phyloP scores from a whole-genome alignment of 2,113 vertebrate genomes.

The Spilogale gracilis region DNA sequence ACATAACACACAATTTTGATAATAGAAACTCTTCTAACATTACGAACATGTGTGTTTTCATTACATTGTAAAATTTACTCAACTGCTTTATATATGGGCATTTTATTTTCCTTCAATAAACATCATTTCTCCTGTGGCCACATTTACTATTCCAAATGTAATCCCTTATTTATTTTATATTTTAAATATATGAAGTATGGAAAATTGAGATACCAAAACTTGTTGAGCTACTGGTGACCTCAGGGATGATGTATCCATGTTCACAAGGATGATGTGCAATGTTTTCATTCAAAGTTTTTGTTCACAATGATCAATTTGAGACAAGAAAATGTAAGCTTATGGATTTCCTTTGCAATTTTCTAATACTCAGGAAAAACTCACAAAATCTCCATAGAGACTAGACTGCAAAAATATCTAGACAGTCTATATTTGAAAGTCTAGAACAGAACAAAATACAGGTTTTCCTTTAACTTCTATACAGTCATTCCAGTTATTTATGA shows the following conservation, averaged over 20 bases:
- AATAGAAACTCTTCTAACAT: background rate
- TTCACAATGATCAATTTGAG: background rate
- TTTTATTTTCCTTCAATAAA: background rate
- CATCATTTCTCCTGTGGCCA: background rate
- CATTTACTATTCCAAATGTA: background rate
- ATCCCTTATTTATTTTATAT: background rate
- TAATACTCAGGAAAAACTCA: background rate
- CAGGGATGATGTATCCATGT: background rate
- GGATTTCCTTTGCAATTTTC: constrained; percentile 6
- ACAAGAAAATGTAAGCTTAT: background rate
- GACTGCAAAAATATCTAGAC: background rate
- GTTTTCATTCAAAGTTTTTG: background rate
- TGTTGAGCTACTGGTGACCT: background rate
- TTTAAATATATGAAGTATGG: background rate
- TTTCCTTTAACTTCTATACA: background rate
- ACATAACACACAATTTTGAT: background rate
- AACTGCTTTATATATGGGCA: background rate
- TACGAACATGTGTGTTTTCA: background rate
- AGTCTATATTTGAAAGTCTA: background rate
- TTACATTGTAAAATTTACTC: background rate
- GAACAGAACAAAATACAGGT: background rate
- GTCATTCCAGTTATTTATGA: background rate
- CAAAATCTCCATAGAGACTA: background rate
- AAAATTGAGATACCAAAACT: background rate
- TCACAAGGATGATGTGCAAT: background rate